Conservation (phyloP, 2,113 vertebrate species). For the Edolisoma coerulescens region DNA sequence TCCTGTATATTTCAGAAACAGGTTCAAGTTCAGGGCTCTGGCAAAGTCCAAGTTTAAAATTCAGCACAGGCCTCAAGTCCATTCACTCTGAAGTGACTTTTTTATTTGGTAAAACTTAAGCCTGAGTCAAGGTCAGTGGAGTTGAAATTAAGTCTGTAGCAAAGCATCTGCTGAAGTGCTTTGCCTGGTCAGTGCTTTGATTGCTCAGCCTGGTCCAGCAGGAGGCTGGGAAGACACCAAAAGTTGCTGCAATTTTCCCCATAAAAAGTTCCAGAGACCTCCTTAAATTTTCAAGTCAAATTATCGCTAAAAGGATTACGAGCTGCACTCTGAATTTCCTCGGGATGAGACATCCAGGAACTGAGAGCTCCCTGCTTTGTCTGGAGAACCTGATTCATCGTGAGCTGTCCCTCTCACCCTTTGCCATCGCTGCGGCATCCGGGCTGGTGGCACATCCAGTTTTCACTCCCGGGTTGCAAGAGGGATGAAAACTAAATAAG, state of each 20-base stretch:
- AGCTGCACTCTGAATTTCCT: not conserved
- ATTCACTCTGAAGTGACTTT: not conserved
- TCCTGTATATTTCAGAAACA: not conserved
- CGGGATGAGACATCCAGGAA: not conserved
- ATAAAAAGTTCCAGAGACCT: not conserved
- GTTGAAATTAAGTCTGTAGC: not conserved
- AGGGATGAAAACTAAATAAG: not conserved
- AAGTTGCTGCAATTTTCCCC: not conserved
- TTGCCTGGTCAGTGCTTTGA: not conserved
- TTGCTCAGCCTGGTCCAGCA: not conserved
- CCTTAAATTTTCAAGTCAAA: not conserved
- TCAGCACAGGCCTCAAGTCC: not conserved
- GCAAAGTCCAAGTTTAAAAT: not conserved
- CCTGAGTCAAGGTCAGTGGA: not conserved
- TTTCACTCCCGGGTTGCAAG: not conserved
- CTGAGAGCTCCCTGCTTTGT: not conserved
- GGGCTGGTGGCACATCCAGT: not conserved
- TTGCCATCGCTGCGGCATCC: not conserved
- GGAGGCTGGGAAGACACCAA: not conserved
- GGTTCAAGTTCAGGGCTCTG: not conserved
- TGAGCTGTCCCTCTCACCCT: conserved; percentile 6
- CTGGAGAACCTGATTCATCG: not conserved
- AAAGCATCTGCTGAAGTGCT: not conserved
- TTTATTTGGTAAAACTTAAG: not conserved
- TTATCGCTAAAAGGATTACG: not conserved